These are phyloP conservation scores for Madoqua kirkii DNA, from an alignment of 2,113 vertebrate species.

Conservation along the genomic window DNA sequence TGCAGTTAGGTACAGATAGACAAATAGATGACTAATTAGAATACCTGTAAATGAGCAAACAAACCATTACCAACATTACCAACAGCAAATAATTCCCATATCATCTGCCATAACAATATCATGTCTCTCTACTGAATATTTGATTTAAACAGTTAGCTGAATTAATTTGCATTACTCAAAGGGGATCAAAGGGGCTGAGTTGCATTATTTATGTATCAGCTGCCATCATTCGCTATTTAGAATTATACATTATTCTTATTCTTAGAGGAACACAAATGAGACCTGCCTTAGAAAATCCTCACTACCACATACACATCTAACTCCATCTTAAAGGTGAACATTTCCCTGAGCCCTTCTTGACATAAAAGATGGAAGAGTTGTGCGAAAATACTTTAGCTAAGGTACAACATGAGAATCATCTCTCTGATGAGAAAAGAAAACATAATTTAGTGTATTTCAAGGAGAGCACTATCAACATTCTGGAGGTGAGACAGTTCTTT, in stretches of 20 bases:
- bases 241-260: not conserved
- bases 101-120: not conserved
- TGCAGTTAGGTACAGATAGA: not conserved
- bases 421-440: not conserved
- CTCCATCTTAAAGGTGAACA: not conserved
- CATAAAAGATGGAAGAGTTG: not conserved
- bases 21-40: not conserved
- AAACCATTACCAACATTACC: not conserved
- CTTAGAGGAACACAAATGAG: not conserved
- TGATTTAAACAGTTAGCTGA: conserved; percentile 34
- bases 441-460: not conserved
- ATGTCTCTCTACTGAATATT: conserved; percentile 6
- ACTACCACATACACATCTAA: not conserved
- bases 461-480: not conserved
- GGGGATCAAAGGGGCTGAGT: not conserved
- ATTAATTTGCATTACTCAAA: conserved; percentile 20
- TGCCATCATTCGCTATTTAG: conserved; percentile 17
- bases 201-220: conserved; percentile 25
- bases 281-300: not conserved
- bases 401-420: not conserved
- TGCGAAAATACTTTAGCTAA: not conserved
- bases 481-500: rapidly evolving
- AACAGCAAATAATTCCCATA: not conserved
- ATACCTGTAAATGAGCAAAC: not conserved
- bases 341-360: not conserved